Conservation (phyloP, 2,888 invertebrate species). For the Trissoscelio sp. region DNA sequence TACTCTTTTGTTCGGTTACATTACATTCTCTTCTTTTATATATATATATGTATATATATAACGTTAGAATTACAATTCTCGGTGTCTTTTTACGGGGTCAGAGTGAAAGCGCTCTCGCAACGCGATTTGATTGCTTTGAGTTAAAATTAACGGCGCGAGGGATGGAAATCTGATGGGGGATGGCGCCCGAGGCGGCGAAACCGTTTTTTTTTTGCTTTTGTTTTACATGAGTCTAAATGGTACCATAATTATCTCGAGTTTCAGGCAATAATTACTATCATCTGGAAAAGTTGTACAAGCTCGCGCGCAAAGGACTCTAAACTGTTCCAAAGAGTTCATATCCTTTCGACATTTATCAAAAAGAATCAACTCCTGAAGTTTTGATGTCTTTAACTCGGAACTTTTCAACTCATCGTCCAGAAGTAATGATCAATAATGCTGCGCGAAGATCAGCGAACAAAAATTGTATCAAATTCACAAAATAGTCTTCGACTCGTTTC, state of each 20-base stretch:
- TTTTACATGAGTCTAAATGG: slow-evolving; percentile 1
- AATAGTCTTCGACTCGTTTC: neutral
- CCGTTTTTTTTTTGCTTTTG: slow-evolving; percentile 2
- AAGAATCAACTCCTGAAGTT: slow-evolving; percentile 33
- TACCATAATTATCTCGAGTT: slow-evolving; percentile 20
- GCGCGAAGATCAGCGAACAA: neutral
- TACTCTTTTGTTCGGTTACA: slow-evolving; percentile 58
- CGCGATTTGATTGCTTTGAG: slow-evolving; percentile 47
- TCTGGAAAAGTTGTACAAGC: slow-evolving; percentile 17
- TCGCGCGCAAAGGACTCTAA: slow-evolving; percentile 19
- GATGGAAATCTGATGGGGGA: slow-evolving; percentile 4
- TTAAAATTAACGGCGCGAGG: slow-evolving; percentile 19
- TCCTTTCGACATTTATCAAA: slow-evolving; percentile 34
- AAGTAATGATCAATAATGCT: slow-evolving; percentile 39
- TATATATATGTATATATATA: neutral
- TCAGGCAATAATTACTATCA: slow-evolving; percentile 23
- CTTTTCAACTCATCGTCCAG: slow-evolving; percentile 23
- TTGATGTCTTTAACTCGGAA: slow-evolving; percentile 33
- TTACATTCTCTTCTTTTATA: slow-evolving; percentile 26
- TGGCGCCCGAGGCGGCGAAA: neutral
- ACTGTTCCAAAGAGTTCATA: slow-evolving; percentile 28
- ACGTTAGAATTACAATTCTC: slow-evolving; percentile 51
- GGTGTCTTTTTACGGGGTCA: slow-evolving; percentile 18
- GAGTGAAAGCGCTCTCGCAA: slow-evolving; percentile 2
- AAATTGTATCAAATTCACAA: neutral